phyloP scores from a whole-genome alignment of 2,888 invertebrate species.

The Xanthia togata region DNA sequence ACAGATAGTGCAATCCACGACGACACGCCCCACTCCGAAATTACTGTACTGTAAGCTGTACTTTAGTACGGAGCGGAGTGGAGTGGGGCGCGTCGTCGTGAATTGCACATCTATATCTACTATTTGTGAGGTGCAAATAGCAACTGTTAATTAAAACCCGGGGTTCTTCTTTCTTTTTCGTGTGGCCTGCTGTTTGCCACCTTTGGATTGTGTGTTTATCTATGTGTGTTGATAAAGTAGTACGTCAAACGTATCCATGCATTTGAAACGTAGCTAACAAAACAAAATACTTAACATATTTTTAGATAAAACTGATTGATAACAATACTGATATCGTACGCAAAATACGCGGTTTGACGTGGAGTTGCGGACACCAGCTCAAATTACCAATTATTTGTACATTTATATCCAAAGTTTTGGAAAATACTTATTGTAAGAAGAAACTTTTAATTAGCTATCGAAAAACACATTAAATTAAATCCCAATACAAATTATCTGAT shows the following conservation, averaged over 20 bases:
- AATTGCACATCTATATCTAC: no score
- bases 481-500: neutral
- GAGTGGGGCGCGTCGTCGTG: no score
- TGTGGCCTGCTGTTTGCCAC: no score
- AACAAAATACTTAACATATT: slow-evolving; percentile 13
- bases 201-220: neutral
- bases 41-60: no score
- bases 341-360: neutral
- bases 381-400: no score
- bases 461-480: neutral
- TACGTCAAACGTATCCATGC: neutral
- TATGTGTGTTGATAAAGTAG: neutral
- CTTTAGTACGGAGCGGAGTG: no score
- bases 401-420: neutral
- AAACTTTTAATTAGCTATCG: neutral
- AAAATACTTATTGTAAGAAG: neutral
- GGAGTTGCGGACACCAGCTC: neutral
- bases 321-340: neutral
- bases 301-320: slow-evolving; percentile 1
- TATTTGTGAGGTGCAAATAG: neutral
- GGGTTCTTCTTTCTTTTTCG: no score
- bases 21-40: no score
- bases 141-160: neutral
- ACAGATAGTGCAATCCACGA: no score
- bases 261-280: neutral